These are phyloP conservation scores for Neodiprion fabricii DNA, from an alignment of 1,140 invertebrate species.

Conservation along the genomic window DNA sequence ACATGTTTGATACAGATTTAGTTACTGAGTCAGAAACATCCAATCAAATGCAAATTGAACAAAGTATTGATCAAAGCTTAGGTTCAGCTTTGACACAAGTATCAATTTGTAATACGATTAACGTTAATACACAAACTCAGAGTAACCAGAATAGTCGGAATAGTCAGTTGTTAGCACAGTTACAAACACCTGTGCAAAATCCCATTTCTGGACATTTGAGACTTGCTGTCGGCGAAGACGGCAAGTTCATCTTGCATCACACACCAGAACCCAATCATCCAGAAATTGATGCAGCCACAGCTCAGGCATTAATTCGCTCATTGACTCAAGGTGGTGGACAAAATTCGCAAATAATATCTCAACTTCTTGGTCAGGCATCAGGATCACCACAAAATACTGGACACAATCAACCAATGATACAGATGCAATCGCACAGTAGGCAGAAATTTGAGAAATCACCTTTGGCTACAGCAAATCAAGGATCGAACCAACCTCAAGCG, in stretches of 20 bases:
- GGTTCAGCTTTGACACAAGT: constrained; percentile 42
- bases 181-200: constrained; percentile 58
- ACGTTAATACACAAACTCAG: constrained; percentile 31
- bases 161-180: constrained; percentile 54
- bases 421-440: constrained; percentile 12
- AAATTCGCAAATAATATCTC: constrained; percentile 57
- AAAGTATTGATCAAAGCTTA: constrained; percentile 12
- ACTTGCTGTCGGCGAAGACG: constrained; percentile 62
- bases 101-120: constrained; percentile 41
- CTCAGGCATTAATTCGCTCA: constrained; percentile 55
- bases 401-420: constrained; percentile 1
- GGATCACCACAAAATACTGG: neutral
- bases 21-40: constrained; percentile 44
- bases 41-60: constrained; percentile 23
- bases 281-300: constrained; percentile 55
- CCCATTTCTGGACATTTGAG: constrained; percentile 57
- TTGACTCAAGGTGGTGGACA: constrained; percentile 53
- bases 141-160: constrained; percentile 24
- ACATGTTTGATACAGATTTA: constrained; percentile 56
- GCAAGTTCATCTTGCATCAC: constrained; percentile 61
- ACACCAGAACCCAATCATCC: constrained; percentile 58
- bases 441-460: constrained; percentile 50
- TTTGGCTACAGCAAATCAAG: constrained; percentile 25
- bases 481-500: constrained; percentile 14
- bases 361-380: constrained; percentile 47